A percentile compares a stretch with the other conserved stretches of the same genome.
These are phyloP conservation scores for Orthosia gracilis DNA, from an alignment of 2,888 invertebrate species.

Conservation along the genomic window DNA sequence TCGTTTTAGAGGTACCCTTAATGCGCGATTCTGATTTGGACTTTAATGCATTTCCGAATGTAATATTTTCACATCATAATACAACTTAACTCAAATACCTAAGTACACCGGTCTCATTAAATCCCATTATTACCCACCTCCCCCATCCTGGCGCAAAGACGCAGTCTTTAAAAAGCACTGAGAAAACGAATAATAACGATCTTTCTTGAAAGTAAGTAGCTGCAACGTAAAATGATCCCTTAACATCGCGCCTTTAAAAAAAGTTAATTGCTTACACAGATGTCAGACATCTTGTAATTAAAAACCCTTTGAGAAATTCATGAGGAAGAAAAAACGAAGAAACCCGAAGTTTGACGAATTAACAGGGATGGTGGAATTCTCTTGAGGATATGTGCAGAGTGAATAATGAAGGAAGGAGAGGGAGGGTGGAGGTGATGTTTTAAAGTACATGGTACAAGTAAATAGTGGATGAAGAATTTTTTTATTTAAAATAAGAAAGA, in stretches of 20 bases:
- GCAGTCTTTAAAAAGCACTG: slow-evolving; percentile 8
- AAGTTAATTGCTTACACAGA: slow-evolving; percentile 59
- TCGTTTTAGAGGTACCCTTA: no score
- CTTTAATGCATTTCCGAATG: no score
- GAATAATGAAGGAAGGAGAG: slow-evolving; percentile 5
- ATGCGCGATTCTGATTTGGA: no score
- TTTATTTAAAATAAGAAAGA: no score
- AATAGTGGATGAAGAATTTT: neutral
- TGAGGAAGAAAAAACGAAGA: slow-evolving; percentile 19
- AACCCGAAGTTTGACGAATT: slow-evolving; percentile 28
- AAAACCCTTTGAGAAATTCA: slow-evolving; percentile 50
- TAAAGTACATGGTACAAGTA: neutral
- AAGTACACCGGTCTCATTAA: neutral
- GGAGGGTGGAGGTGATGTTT: neutral
- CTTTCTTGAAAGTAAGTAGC: slow-evolving; percentile 19
- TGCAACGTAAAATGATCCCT: slow-evolving; percentile 51
- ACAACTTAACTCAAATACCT: neutral
- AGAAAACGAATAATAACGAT: slow-evolving; percentile 25
- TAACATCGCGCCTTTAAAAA: slow-evolving; percentile 53
- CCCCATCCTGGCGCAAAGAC: neutral
- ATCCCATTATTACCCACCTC: neutral
- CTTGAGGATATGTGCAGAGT: neutral
- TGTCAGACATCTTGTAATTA: slow-evolving; percentile 61
- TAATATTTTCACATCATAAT: no score
- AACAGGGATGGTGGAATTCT: neutral